Evolutionary conservation across 2,888 invertebrate genomes (phyloP).

Genomic region (Orgyia antiqua): DNA sequence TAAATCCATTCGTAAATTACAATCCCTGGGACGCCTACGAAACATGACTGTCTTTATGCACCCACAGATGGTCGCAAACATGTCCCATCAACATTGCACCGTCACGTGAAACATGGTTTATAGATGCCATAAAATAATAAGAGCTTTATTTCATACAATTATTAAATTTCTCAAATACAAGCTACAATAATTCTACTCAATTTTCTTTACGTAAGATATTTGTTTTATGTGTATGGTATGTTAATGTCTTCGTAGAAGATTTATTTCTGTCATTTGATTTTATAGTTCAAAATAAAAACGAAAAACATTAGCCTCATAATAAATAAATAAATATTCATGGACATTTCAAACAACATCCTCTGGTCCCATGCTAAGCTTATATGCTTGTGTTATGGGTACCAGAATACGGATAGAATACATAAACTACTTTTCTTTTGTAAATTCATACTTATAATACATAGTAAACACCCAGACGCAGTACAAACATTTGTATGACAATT

Average conservation of each 20-base stretch:
- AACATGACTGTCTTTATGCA: slow-evolving; percentile 40
- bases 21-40: slow-evolving; percentile 39
- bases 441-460: too few relatives aligned
- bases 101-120: slow-evolving; percentile 38
- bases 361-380: too few relatives aligned
- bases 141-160: slow-evolving; percentile 36
- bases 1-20: slow-evolving; percentile 21
- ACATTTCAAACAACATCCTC: too few relatives aligned
- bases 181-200: slow-evolving; percentile 21
- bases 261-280: slow-evolving; percentile 18
- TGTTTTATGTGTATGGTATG: slow-evolving; percentile 18
- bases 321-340: too few relatives aligned
- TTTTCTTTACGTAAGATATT: slow-evolving; percentile 22
- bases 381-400: too few relatives aligned
- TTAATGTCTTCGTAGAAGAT: slow-evolving; percentile 26
- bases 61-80: slow-evolving; percentile 33
- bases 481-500: too few relatives aligned
- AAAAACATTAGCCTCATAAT: too few relatives aligned
- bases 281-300: slow-evolving; percentile 18
- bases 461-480: too few relatives aligned
- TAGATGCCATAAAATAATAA: slow-evolving; percentile 40
- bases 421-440: too few relatives aligned
- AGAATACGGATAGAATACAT: too few relatives aligned
- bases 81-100: slow-evolving; percentile 25
- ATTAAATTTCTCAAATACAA: slow-evolving; percentile 30